Base-by-base conservation (phyloP, 2,113 vertebrate species). In the Vidua chalybeata region DNA sequence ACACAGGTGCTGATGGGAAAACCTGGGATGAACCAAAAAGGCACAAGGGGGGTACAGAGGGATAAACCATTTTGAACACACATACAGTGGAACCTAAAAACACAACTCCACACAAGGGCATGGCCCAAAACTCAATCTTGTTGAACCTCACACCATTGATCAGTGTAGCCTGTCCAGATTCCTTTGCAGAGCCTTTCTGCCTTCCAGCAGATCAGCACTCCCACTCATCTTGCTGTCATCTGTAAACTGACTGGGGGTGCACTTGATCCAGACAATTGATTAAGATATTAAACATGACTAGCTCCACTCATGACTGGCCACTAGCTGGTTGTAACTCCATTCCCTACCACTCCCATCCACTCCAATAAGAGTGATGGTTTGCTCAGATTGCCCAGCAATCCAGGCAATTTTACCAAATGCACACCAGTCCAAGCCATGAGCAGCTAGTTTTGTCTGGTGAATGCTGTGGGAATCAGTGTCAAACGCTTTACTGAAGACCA, bases 41-140 rank as follows among this genome's bases (percentile, higher is more conserved):
- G 35, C 35, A 35, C 35, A 35, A 35, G 35, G 35, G 35, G 35
- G 35, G 35, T 35, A 35, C 35, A 35, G 35, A 35, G 35, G 35
- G 35, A 35, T 35, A 35, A 35, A 35, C 35, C 35, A 35, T 35
- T 35, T 35, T 35, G 35, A 35, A 35, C 35, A 35, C 8, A 35
- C 35, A 35, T 35, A 35, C 35, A 35, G 35, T 35, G 35, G 35
- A 35, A 35, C 35, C 35, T 35, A 35, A 35, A 35, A 35, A 7
- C 35, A 35, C 35, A 35, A 35, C 8, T 35, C 35, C 35, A 35
- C 35, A 35, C 35, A 35, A 35, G 31, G 10, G 4, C 54, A 49
- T 39, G 19, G 1, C 18, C 13, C 0, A 0, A 2, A 23, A 1
- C 35, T 67, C 0, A 19, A 1, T 23, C 17, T 24, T 56, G 37